These are phyloP conservation scores for Nymphalis io DNA, from an alignment of 1,140 invertebrate species.

Conservation along the genomic window DNA sequence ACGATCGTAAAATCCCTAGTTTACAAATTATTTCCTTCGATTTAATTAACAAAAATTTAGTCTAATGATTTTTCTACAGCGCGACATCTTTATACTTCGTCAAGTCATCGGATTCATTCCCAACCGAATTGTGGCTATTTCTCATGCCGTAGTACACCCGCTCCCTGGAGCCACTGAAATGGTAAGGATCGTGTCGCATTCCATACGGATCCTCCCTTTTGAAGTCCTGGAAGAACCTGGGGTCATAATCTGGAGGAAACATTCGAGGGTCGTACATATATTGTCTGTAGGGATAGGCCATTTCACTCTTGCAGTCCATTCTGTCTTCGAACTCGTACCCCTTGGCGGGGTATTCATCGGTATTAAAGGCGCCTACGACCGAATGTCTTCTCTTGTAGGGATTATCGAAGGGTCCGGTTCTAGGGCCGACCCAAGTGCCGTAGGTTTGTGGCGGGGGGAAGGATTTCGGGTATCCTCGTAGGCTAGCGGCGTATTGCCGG, in stretches of 20 bases:
- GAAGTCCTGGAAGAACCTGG: constrained; percentile 63
- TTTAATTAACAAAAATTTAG: too few relatives aligned
- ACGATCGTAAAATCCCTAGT: too few relatives aligned
- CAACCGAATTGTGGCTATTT: constrained; percentile 77
- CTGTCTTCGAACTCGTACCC: constrained; percentile 67
- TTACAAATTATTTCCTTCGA: too few relatives aligned
- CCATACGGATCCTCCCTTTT: constrained; percentile 69
- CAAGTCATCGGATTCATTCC: constrained; percentile 79
- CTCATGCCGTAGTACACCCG: constrained; percentile 70
- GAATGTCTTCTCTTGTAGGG: constrained; percentile 71
- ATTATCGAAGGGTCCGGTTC: constrained; percentile 58
- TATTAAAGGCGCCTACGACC: constrained; percentile 65
- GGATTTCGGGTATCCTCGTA: constrained; percentile 62
- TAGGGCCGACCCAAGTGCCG: constrained; percentile 71
- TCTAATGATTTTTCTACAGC: constrained; percentile 44
- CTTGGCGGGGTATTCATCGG: constrained; percentile 69
- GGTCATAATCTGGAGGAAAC: constrained; percentile 68
- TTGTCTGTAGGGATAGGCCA: constrained; percentile 64
- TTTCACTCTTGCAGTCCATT: constrained; percentile 72
- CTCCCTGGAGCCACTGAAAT: constrained; percentile 69
- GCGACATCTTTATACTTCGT: constrained; percentile 80
- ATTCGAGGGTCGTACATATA: constrained; percentile 65
- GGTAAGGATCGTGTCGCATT: constrained; percentile 70
- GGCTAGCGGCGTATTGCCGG: constrained; percentile 66
- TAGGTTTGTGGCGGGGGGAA: constrained; percentile 58